Evolutionary conservation across 2,888 invertebrate genomes (phyloP).

Genomic region (Mylabris sibirica): DNA sequence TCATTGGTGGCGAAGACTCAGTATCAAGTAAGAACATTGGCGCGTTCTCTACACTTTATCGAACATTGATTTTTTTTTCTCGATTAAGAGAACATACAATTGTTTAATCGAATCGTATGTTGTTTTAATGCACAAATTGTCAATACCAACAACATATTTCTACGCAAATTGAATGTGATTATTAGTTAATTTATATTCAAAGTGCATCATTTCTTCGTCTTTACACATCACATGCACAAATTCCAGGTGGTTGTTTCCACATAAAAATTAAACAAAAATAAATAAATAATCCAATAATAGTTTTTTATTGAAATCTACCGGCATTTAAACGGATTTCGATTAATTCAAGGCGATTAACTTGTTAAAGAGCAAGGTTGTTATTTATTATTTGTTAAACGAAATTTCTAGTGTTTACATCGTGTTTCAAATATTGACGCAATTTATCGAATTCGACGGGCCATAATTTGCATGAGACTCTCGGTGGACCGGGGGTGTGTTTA

Average conservation of each 20-base stretch:
- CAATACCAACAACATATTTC: constrained; percentile 47
- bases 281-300: neutral
- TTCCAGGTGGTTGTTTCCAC: constrained; percentile 14
- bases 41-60: neutral
- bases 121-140: constrained; percentile 47
- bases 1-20: neutral
- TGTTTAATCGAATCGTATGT: constrained; percentile 44
- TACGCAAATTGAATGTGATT: constrained; percentile 49
- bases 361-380: constrained; percentile 32
- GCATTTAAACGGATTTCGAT: neutral
- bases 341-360: constrained; percentile 28
- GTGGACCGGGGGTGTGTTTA: constrained; percentile 38
- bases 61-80: neutral
- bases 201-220: constrained; percentile 25
- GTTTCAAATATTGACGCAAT: neutral
- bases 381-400: neutral
- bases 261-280: neutral
- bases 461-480: constrained; percentile 33
- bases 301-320: neutral
- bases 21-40: constrained; percentile 11
- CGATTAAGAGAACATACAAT: neutral
- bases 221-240: constrained; percentile 14
- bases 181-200: constrained; percentile 48
- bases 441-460: neutral
- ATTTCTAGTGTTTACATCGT: neutral